Evolutionary conservation across 2,113 vertebrate species (phyloP), one percentile per base, ranked within the genome.

Genomic region (Syrrhaptes paradoxus): DNA sequence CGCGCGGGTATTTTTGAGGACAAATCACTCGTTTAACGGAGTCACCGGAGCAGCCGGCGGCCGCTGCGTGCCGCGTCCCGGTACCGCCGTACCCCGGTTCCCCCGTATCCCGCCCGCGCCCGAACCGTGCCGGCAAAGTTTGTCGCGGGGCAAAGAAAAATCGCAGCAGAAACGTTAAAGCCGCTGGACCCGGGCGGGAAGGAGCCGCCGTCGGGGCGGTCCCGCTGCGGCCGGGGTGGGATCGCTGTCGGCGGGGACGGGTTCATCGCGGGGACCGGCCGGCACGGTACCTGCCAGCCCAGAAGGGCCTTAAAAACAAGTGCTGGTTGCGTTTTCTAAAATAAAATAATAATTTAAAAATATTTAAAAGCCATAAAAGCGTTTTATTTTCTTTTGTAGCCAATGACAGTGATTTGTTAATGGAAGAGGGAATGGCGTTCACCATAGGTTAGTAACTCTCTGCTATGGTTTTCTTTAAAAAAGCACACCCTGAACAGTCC

Each of bases 381-480:
- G 3, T 28, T 87, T 95, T 91, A 72, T 82, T 96, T 97, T 97
- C 36, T 97, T 96, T 98, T 96, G 52, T 81, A 98, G 98, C 96
- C 7, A 98, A 98, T 94, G 97, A 98, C 96, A 98, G 84, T 29
- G 90, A 96, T 90, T 93, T 98, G 72, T 88, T 95, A 93, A 98
- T 98, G 98, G 96, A 98, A 89, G 98, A 98, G 80, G 98, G 98
- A 54, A 98, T 98, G 98, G 98, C 97, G 2, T 98, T 98, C 97
- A 98, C 98, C 58, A 97, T 98, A 97, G 98, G 98, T 98, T 91
- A 97, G 97, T 98, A 80, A 67, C 70, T 41, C 49, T 92, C 87
- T 89, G 38, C 41, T 87, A 6, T 58, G 59, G 22, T 52, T 80
- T 85, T 72, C n/a, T 75, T 17, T 34, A 17, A 46, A 59, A 38